Base-by-base conservation (phyloP, 2,797 vertebrate species). In the Oreochromis mossambicus region DNA sequence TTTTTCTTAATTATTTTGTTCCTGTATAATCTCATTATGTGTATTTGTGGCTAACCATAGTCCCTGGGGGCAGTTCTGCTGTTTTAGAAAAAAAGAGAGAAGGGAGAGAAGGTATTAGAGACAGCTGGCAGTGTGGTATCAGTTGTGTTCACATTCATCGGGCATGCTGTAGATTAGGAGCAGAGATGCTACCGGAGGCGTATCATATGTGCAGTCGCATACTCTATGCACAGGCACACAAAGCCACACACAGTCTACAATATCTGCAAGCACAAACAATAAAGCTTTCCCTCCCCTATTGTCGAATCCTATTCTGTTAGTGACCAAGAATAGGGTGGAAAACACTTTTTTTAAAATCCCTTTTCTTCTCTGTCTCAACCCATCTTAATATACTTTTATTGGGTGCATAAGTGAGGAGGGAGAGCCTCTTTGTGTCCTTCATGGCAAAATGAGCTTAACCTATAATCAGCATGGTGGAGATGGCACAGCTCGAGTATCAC, bases 61-160 rank as follows among this genome's bases (percentile, higher is more conserved):
- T 61, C 88, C 91, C 88, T 26, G 11, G 56, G 84, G 93, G 89
- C 80, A 79, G 48, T 21, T 21, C 81, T 77, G 86, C 91, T 86
- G 82, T 86, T 79, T 79, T 82, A 50, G 79, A 70, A 83, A 61
- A 86, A 88, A 83, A 87, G 48, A 21, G 10, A 46, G 21, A 46
- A 5, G 21, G 14, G 14, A 70, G 9, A 70, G 83, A 61, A 61
- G 61, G 86, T 86, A 91, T 94, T 93, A 91, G 81, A 85, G 92
- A 91, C 94, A 95, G 94, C 93, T 95, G 95, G 91, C 92, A 88
- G 84, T 85, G 88, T 87, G 87, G 85, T 94, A 93, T 94, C 91
- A 89, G 82, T 92, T 87, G 91, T 93, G 89, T 90, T 94, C 90
- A 91, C 89, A 90, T 94, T 92, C 89, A 93, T 92, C 88, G 88